Evolutionary conservation across 2,888 invertebrate genomes (phyloP).

Genomic region (Brachyptera risi): DNA sequence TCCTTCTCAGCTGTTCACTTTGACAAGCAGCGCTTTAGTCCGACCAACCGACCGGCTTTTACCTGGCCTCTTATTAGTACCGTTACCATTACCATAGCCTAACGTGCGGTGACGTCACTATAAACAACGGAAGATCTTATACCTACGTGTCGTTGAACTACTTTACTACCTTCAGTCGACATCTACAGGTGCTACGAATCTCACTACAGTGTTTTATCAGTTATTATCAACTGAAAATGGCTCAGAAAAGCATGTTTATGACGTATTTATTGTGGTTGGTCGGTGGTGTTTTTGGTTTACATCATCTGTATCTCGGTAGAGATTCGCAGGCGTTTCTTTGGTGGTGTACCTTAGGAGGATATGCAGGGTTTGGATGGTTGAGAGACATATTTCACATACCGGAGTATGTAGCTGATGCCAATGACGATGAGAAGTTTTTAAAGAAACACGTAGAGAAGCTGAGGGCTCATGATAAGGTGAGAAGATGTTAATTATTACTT

Average conservation of each 20-base stretch:
- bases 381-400: constrained; percentile 81
- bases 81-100: too few species aligned
- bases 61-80: too few species aligned
- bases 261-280: constrained; percentile 84
- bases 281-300: constrained; percentile 83
- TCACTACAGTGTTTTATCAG: too few species aligned
- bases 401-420: constrained; percentile 77
- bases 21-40: too few species aligned
- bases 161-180: too few species aligned
- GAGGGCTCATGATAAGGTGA: constrained; percentile 61
- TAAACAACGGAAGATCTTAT: too few species aligned
- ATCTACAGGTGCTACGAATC: too few species aligned
- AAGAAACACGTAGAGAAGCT: constrained; percentile 60
- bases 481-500: too few species aligned
- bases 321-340: constrained; percentile 88
- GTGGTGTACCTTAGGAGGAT: constrained; percentile 84
- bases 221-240: constrained; percentile 34
- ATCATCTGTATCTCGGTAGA: constrained; percentile 85
- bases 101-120: too few species aligned
- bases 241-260: constrained; percentile 47
- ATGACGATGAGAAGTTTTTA: constrained; percentile 66
- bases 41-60: too few species aligned
- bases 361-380: constrained; percentile 80
- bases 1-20: too few species aligned
- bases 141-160: constrained; percentile 2